Evolutionary conservation across 1,140 invertebrate species (phyloP).

Genomic region (Eubasilissa regina): DNA sequence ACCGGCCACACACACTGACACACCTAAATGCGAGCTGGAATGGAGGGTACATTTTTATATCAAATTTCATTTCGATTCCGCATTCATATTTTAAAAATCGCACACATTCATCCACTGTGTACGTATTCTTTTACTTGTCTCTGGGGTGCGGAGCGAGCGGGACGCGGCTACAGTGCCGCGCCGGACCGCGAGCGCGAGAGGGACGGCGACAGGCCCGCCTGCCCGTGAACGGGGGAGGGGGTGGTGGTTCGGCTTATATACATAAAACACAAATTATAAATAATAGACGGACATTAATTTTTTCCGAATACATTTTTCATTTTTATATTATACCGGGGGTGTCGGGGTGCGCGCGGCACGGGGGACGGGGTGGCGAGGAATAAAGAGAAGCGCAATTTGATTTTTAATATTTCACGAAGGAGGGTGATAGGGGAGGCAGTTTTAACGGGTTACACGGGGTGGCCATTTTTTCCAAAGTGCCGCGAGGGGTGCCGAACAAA

Average conservation of each 20-base stretch:
- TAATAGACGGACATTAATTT: slow-evolving; percentile 72
- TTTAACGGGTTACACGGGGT: slow-evolving; percentile 67
- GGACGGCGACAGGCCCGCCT: slow-evolving; percentile 3
- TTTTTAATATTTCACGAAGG: slow-evolving; percentile 75
- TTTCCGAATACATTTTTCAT: slow-evolving; percentile 73
- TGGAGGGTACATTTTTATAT: slow-evolving; percentile 59
- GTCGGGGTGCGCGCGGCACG: slow-evolving; percentile 65
- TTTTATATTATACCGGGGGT: slow-evolving; percentile 70
- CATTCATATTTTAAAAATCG: slow-evolving; percentile 59
- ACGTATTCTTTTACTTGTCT: slow-evolving; percentile 55
- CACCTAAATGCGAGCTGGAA: slow-evolving; percentile 48
- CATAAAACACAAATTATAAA: slow-evolving; percentile 71
- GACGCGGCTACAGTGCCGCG: background rate
- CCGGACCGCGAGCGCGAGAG: slow-evolving; percentile 12
- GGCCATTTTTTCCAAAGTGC: slow-evolving; percentile 58
- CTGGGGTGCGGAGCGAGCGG: slow-evolving; percentile 36
- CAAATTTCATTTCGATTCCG: slow-evolving; percentile 60
- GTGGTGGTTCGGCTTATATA: slow-evolving; percentile 56
- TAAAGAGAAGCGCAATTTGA: slow-evolving; percentile 75
- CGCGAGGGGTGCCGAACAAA: slow-evolving; percentile 53
- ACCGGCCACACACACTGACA: slow-evolving; percentile 33
- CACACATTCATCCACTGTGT: slow-evolving; percentile 48
- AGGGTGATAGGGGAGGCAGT: slow-evolving; percentile 67
- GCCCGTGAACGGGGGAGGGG: slow-evolving; percentile 18
- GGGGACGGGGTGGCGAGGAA: slow-evolving; percentile 68